A percentile compares a stretch with the other conserved stretches of the same genome.
Conservation (phyloP, 2,113 vertebrate genomes). For the Marmota flaviventris region DNA sequence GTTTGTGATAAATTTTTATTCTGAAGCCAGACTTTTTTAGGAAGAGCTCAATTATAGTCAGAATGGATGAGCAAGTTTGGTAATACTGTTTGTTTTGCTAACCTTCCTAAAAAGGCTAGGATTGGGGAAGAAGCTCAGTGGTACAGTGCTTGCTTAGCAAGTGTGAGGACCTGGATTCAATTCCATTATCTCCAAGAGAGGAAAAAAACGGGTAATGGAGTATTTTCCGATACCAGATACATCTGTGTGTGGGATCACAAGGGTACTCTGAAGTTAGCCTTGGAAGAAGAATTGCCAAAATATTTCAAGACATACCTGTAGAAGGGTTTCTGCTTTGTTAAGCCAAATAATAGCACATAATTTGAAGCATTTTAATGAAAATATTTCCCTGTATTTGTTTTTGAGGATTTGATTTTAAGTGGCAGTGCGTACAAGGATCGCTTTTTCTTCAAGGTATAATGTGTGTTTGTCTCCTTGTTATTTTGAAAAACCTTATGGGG, state of each 20-base stretch:
- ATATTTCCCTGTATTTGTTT: conserved; percentile 85
- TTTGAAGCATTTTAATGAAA: conserved; percentile 70
- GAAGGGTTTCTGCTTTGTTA: conserved; percentile 50
- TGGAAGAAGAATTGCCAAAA: conserved; percentile 39
- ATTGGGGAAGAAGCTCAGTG: too few species aligned
- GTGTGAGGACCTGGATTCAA: too few species aligned
- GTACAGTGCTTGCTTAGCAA: too few species aligned
- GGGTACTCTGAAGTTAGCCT: neutral
- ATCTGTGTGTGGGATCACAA: neutral
- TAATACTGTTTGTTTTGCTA: neutral
- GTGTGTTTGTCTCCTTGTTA: conserved; percentile 48
- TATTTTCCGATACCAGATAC: neutral
- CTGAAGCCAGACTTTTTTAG: conserved; percentile 29
- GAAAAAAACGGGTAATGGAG: neutral
- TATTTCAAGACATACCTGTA: conserved; percentile 10
- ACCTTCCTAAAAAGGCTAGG: neutral
- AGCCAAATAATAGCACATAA: conserved; percentile 10
- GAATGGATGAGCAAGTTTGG: neutral
- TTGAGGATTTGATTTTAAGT: conserved; percentile 95
- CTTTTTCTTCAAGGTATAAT: conserved; percentile 92
- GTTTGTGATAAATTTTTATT: conserved; percentile 13
- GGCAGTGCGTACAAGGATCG: conserved; percentile 91
- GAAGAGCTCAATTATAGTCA: conserved; percentile 2
- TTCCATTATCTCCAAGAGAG: too few species aligned
- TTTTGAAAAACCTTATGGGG: conserved; percentile 82